These are phyloP conservation scores for Lepidocyrtinus sp. DNA, from an alignment of 2,888 invertebrate genomes.

Conservation along the genomic window DNA sequence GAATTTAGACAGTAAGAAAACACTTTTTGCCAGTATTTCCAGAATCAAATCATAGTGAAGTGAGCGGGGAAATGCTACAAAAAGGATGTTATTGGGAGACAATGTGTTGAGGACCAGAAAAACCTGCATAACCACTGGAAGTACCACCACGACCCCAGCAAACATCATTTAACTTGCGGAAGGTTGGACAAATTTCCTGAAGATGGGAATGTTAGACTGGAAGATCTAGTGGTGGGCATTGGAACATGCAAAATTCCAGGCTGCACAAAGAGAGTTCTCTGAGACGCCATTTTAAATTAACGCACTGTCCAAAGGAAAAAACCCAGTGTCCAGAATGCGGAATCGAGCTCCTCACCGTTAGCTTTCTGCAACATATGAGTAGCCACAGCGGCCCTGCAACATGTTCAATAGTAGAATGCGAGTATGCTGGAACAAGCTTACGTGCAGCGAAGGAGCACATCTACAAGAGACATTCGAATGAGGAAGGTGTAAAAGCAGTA, in stretches of 20 bases:
- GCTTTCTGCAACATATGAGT: neutral
- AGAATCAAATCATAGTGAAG: no score
- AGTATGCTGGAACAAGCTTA: neutral
- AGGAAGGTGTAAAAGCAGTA: neutral
- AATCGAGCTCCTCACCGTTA: neutral
- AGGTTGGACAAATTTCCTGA: neutral
- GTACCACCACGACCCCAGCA: neutral
- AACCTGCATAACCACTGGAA: neutral
- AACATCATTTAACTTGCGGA: neutral
- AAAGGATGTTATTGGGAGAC: neutral
- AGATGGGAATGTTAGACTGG: neutral
- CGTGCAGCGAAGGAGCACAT: neutral
- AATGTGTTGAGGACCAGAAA: neutral
- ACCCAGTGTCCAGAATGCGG: neutral
- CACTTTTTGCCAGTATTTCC: no score
- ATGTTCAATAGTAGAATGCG: neutral
- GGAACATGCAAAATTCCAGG: neutral
- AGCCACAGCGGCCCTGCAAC: neutral
- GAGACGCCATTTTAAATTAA: neutral
- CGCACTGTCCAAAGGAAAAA: neutral
- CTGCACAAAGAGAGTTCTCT: neutral
- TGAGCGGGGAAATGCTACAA: neutral
- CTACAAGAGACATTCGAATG: neutral
- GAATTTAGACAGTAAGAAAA: no score
- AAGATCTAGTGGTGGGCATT: neutral